Percentiles rank a stretch among this genome's conserved stretches.
Evolutionary conservation across 2,888 invertebrate species (phyloP).

Genomic region (Caenorhabditis uteleia): DNA sequence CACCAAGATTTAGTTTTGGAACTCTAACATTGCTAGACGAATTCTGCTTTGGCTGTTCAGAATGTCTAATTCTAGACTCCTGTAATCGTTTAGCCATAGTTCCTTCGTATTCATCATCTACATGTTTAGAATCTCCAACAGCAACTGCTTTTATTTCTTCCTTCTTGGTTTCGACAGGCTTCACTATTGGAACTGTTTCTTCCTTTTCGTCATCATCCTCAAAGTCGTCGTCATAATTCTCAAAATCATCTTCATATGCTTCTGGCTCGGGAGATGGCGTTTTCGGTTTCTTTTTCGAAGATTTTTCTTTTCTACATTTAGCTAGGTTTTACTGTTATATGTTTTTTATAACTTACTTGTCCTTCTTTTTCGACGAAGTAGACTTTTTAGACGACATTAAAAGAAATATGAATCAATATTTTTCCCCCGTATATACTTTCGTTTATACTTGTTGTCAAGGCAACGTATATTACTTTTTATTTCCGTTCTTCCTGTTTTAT

Average conservation of each 20-base stretch:
- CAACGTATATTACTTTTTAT: constrained; percentile 1
- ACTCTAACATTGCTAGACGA: no score
- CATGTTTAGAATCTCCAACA: background rate
- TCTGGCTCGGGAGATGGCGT: constrained; percentile 10
- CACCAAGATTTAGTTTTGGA: no score
- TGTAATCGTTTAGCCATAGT: no score
- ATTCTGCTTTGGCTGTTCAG: no score
- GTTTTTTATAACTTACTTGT: constrained; percentile 17
- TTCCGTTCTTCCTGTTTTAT: background rate
- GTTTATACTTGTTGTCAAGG: constrained; percentile 13
- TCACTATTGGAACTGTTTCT: background rate
- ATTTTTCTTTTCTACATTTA: constrained; percentile 6
- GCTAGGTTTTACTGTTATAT: background rate
- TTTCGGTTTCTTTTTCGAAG: constrained; percentile 15
- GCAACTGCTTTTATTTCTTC: background rate
- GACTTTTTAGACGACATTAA: constrained; percentile 18
- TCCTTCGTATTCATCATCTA: no score
- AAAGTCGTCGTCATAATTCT: constrained; percentile 37
- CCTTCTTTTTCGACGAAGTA: constrained; percentile 19
- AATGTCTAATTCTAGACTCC: no score
- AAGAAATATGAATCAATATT: background rate
- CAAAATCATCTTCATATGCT: constrained; percentile 33
- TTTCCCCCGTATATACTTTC: no score
- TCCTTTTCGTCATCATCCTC: constrained; percentile 21
- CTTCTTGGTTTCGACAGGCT: background rate